Evolutionary conservation across 2,113 vertebrate species (phyloP).

Genomic region (Cyanoramphus novaezelandiae): DNA sequence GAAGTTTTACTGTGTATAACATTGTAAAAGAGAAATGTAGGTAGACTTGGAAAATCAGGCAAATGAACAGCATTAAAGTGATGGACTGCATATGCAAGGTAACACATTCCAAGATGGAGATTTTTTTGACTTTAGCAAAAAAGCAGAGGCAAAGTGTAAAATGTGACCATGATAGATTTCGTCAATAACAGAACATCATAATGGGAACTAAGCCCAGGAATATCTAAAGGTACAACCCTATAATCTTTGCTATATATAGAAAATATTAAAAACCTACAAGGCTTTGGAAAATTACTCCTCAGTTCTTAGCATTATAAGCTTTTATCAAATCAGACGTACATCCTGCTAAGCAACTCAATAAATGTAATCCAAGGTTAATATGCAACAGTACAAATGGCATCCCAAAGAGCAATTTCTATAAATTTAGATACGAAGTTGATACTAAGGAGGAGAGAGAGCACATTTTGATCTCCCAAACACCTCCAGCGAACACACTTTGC

Average conservation of each 20-base stretch:
- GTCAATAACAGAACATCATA: not conserved
- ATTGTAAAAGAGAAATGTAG: not conserved
- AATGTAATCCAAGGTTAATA: not conserved
- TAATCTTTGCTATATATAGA: not conserved
- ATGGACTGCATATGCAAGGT: not conserved
- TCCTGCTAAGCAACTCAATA: not conserved
- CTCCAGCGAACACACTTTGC: not conserved
- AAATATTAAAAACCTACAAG: not conserved
- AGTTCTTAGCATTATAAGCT: not conserved
- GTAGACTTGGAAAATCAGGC: not conserved
- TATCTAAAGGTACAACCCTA: not conserved
- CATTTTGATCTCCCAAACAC: not conserved
- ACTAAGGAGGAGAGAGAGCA: not conserved
- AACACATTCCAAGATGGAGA: not conserved
- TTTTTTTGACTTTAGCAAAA: not conserved
- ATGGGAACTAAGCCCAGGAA: not conserved
- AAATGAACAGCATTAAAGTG: not conserved
- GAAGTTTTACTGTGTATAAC: not conserved
- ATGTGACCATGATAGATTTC: not conserved
- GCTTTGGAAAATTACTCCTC: not conserved
- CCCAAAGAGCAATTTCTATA: not conserved
- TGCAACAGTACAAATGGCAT: slow-evolving; percentile 3
- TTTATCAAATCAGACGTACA: not conserved
- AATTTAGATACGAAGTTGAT: slow-evolving; percentile 6
- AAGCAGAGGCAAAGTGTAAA: not conserved